Evolutionary conservation across 2,797 vertebrate genomes (phyloP).

Genomic region (Chelonia mydas): DNA sequence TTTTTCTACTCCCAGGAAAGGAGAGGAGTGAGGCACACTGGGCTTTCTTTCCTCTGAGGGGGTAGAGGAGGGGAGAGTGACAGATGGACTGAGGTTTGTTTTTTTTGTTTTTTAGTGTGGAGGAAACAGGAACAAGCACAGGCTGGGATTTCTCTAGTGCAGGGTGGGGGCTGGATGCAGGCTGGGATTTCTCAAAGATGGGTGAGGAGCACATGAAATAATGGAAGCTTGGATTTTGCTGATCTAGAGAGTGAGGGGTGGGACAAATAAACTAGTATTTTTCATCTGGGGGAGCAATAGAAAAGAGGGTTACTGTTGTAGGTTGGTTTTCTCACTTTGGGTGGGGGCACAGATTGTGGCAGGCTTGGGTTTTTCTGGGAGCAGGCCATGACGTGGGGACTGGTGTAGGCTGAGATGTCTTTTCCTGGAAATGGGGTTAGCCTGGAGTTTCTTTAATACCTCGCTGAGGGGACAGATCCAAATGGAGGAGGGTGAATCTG

Average conservation of each 20-base stretch:
- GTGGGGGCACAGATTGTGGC: not conserved
- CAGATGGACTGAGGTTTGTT: not conserved
- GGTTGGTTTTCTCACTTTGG: not conserved
- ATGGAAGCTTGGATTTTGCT: not conserved
- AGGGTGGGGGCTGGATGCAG: not conserved
- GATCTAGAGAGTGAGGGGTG: not conserved
- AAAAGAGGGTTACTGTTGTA: not conserved
- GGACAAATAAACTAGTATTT: not conserved
- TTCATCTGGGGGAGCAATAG: not conserved
- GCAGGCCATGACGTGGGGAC: not conserved
- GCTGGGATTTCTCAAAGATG: not conserved
- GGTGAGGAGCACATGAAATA: not conserved
- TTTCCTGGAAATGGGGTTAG: not conserved
- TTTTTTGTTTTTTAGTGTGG: not conserved
- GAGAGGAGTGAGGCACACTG: not conserved
- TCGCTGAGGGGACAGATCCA: not conserved
- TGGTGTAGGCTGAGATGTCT: not conserved
- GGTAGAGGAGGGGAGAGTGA: not conserved
- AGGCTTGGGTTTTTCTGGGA: not conserved
- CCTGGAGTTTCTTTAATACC: not conserved
- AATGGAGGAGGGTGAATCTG: not conserved
- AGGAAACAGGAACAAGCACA: not conserved
- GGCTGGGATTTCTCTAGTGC: not conserved
- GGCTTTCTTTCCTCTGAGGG: not conserved
- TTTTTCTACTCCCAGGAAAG: not conserved